Conservation (phyloP, 2,888 invertebrate genomes). For the Cryptocephalus primarius region DNA sequence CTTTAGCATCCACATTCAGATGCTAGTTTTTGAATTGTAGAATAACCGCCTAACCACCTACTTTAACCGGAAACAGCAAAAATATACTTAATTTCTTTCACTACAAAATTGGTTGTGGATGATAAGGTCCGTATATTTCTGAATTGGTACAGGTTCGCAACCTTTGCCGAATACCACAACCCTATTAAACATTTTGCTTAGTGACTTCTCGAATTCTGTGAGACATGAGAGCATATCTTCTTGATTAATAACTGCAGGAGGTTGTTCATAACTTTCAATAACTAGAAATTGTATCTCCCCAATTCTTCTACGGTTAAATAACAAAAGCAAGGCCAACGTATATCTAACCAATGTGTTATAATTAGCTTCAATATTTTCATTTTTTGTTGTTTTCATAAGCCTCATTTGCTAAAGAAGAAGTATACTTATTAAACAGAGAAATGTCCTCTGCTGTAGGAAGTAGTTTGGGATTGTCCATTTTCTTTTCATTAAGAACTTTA, state of each 20-base stretch:
- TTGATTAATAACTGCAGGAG: no score
- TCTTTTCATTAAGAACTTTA: not conserved
- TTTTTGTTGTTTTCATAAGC: not conserved
- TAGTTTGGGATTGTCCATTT: not conserved
- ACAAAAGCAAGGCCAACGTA: constrained; percentile 1
- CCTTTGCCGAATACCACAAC: constrained; percentile 15
- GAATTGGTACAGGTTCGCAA: constrained; percentile 13
- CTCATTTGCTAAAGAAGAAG: not conserved
- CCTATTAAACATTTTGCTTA: constrained; percentile 10
- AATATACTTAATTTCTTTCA: constrained; percentile 7
- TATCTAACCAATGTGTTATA: constrained; percentile 2
- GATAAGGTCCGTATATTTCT: constrained; percentile 2
- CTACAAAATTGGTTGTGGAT: no score
- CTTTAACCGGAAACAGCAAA: constrained; percentile 14
- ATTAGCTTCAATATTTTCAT: not conserved
- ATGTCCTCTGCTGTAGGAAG: constrained; percentile 2
- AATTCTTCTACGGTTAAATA: constrained; percentile 3
- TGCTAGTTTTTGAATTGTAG: no score
- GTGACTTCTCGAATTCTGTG: no score
- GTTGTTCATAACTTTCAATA: constrained; percentile 2
- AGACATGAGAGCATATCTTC: no score
- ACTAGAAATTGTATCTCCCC: constrained; percentile 4
- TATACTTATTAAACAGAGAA: no score
- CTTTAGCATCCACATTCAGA: no score
- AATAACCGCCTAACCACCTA: constrained; percentile 12